phyloP scores from a whole-genome alignment of 2,888 invertebrate species.

The Cinara cedri region DNA sequence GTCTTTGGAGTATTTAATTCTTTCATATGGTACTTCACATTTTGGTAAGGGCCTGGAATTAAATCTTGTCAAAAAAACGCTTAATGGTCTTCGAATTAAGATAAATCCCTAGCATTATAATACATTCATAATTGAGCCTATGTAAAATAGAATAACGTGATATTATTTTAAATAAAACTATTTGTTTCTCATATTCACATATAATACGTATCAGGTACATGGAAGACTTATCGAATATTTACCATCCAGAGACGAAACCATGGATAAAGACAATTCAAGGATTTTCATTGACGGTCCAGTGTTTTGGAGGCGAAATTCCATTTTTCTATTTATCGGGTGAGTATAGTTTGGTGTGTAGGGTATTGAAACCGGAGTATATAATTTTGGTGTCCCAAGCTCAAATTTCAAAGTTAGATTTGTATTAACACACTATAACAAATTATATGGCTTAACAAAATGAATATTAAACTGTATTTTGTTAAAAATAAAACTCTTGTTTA shows the following conservation, averaged over 20 bases:
- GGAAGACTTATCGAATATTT: constrained; percentile 70
- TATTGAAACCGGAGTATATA: neutral
- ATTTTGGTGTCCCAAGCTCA: neutral
- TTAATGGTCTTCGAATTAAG: too few species aligned
- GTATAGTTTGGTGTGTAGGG: neutral
- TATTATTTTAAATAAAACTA: too few species aligned
- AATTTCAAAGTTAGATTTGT: too few species aligned
- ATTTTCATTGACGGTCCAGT: constrained; percentile 77
- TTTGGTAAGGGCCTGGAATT: constrained; percentile 18
- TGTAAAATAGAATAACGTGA: neutral
- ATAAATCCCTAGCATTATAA: neutral
- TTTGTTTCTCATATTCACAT: neutral
- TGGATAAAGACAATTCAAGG: constrained; percentile 79
- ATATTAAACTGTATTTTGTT: too few species aligned
- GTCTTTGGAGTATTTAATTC: constrained; percentile 6
- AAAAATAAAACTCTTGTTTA: too few species aligned
- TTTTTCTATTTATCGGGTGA: constrained; percentile 78
- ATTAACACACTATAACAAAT: neutral
- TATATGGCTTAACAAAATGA: too few species aligned
- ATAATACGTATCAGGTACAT: constrained; percentile 5
- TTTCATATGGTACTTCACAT: constrained; percentile 4
- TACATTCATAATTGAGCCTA: too few species aligned
- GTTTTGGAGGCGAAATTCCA: constrained; percentile 83
- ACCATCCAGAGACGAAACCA: constrained; percentile 63
- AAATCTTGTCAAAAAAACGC: too few species aligned